These are phyloP conservation scores for Solenopsis invicta DNA, from an alignment of 1,140 invertebrate species.

Conservation along the genomic window DNA sequence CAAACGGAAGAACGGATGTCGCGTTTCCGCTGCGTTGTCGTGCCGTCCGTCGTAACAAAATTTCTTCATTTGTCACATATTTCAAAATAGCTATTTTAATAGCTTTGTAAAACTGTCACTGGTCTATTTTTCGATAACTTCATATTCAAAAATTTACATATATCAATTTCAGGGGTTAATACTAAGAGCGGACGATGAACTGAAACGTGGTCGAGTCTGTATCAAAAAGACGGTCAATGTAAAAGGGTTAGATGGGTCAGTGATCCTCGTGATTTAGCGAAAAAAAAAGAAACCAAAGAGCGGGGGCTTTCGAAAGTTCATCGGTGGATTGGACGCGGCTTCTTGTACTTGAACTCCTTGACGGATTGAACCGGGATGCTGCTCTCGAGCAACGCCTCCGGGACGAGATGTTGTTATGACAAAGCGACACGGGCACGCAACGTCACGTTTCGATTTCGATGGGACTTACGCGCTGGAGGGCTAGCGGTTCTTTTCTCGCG, in stretches of 20 bases:
- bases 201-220: neutral
- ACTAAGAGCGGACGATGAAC: neutral
- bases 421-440: conserved; percentile 73
- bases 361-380: conserved; percentile 17
- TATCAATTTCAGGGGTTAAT: neutral
- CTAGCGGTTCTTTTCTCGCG: neutral
- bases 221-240: neutral
- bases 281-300: neutral
- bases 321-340: neutral
- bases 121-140: neutral
- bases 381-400: neutral
- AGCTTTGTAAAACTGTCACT: neutral
- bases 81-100: neutral
- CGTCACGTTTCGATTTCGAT: conserved; percentile 49
- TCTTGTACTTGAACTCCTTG: neutral
- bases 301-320: neutral
- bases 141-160: neutral
- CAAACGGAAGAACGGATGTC: neutral
- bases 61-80: neutral
- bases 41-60: neutral
- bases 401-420: conserved; percentile 71
- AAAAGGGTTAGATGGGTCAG: conserved; percentile 11
- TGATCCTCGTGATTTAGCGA: neutral
- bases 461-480: neutral
- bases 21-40: conserved; percentile 1